Base-by-base conservation (phyloP, 2,113 vertebrate genomes). In the Zosterops japonicus region DNA sequence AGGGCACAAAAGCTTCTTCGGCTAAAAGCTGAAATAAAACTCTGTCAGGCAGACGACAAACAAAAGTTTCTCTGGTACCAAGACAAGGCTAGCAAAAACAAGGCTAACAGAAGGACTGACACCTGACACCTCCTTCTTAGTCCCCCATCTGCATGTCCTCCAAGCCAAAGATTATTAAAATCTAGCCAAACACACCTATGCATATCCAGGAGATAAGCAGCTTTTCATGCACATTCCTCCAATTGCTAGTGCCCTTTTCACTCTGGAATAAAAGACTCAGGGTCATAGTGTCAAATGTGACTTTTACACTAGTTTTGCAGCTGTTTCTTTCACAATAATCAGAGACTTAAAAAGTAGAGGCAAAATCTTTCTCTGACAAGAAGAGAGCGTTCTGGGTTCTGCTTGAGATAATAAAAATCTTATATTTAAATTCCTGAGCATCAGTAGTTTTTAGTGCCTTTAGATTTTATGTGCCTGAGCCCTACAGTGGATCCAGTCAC, bases 111-210 rank as follows among this genome's bases (percentile, higher is more conserved):
- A 39, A 0, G n/a, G 33, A 77, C 8, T 17, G 36, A 39, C 19
- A 59, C 5, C 2, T 55, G 46, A 94, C 79, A 31, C 6, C 5
- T 14, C 2, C 5, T 61, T 25, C 36, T 65, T 69, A 0, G 0
- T 21, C 8, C 4, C 12, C 11, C 42, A 11, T 42, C 16, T 31
- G 19, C 16, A 21, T 19, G 33, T 46, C 31, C 36, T 61, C 23
- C 49, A 83, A 91, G 28, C 4, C 13, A 52, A 19, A 61, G 11
- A 61, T 10, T 23, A 83, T 12, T 61, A 44, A 74, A 61, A 81
- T 60, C 36, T 36, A 82, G 23, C 35, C 24, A 74, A 78, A 23
- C 39, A 52, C 21, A 57, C 13, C 18, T 81, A 39, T 16, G 33
- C 12, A 21, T 14, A 80, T 6, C 12, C 59, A 87, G 31, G 14